These are phyloP conservation scores for Chaetops frenatus DNA, from an alignment of 2,113 vertebrate genomes.

Conservation along the genomic window DNA sequence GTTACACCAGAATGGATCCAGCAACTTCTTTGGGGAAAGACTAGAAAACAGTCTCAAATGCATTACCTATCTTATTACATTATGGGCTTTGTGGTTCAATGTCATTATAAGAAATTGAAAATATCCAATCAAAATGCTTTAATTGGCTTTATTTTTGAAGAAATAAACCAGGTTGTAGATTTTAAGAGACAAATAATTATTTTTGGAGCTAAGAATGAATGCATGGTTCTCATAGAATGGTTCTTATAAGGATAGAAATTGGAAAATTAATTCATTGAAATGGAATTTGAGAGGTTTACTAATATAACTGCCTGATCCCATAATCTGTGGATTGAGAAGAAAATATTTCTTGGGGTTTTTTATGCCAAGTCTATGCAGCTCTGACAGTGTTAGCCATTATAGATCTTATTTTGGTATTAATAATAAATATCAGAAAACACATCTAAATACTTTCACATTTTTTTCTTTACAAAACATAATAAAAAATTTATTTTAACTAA, in stretches of 20 bases:
- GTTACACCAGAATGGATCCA: neutral
- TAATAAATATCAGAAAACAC: neutral
- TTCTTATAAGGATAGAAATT: neutral
- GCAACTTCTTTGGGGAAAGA: neutral
- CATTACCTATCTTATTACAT: neutral
- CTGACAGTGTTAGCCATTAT: neutral
- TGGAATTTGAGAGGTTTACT: neutral
- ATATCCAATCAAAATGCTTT: neutral
- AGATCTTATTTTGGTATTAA: neutral
- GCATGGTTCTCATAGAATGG: neutral
- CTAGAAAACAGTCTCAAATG: neutral
- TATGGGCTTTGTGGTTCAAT: neutral
- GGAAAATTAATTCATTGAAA: neutral
- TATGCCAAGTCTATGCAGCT: neutral
- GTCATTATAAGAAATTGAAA: neutral
- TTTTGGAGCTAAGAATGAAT: neutral
- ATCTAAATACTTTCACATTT: neutral
- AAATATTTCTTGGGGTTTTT: neutral
- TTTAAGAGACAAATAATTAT: neutral
- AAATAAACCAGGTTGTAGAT: neutral
- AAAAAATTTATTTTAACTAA: neutral
- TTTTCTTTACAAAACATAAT: neutral
- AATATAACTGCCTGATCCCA: neutral
- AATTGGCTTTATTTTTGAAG: neutral
- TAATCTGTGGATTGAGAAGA: neutral